Evolutionary conservation across 2,888 invertebrate genomes (phyloP), one percentile per base, ranked within the genome.

Genomic region (Keiferia lycopersicella): DNA sequence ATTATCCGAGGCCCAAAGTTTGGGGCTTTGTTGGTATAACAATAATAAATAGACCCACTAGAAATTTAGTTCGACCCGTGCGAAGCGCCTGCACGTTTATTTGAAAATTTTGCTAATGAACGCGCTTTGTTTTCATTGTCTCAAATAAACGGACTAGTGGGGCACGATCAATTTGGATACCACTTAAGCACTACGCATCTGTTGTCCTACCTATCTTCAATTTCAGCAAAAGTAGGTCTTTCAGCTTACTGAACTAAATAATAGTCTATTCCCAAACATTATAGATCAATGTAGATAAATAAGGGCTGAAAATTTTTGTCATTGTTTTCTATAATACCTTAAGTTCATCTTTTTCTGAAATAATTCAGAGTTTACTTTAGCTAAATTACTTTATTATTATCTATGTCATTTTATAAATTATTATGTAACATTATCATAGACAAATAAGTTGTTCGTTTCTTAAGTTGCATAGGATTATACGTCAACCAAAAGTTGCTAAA

Each of bases 11-110:
- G 62, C 62, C 65, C 41, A 71, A 76, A 78, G 68, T 72, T 78
- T 75, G 66, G 71, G 72, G 69, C 69, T 65, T 69, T 65, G 63
- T 65, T 64, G 64, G 41, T 65, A 63, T 67, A 68, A 69, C 69
- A 73, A 74, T 69, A 72, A 70, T 67, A 67, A 69, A 69, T 67
- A 65, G 65, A 65, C 68, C 67, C 71, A 69, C 67, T 72, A 73
- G 66, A 69, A 69, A 69, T 68, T 70, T 70, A 73, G 71, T 69
- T 68, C n/a, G 62, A 61, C 65, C 66, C 65, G 53, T 71, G 64
- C 60, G 53, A 63, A 63, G 65, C 61, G 60, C 59, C 62, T 62
- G 62, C 59, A 59, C 61, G 66, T 67, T 67, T 69, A 70, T 68
- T 67, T 69, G 68, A 67, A 68, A 69, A 67, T 68, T 68, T 68